Evolutionary conservation across 2,797 vertebrate genomes (phyloP).

Genomic region (Margarornis squamiger): DNA sequence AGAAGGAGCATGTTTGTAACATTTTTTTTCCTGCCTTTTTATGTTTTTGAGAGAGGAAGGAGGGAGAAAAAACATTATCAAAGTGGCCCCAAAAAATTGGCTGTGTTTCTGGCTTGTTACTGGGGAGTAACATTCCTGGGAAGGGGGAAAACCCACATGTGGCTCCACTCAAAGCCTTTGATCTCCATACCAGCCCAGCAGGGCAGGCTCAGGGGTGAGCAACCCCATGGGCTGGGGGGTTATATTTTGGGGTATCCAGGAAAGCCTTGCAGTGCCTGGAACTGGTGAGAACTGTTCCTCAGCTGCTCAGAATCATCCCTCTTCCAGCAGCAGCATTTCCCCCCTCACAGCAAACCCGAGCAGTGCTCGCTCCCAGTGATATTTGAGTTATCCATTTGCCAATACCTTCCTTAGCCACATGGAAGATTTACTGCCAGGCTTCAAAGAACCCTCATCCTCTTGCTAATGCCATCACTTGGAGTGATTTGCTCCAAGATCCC

Average conservation of each 20-base stretch:
- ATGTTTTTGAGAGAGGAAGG: slow-evolving; percentile 1
- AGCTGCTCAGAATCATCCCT: accelerated
- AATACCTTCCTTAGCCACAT: background rate
- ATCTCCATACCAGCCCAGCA: background rate
- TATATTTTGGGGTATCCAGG: background rate
- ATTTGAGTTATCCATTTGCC: background rate
- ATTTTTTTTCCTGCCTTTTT: background rate
- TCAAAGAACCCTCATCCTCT: background rate
- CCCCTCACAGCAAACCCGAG: background rate
- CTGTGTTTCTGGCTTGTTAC: background rate
- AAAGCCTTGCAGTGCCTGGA: background rate
- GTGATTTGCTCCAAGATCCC: background rate
- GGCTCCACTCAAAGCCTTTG: background rate
- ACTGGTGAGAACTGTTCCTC: background rate
- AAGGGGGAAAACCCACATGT: background rate
- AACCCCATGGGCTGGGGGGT: background rate
- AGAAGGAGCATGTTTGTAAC: background rate
- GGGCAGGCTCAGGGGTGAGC: background rate
- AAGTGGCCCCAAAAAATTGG: background rate
- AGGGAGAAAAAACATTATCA: background rate
- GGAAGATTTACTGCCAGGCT: background rate
- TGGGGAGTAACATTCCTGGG: background rate
- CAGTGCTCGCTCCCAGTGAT: accelerated
- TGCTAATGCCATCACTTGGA: background rate
- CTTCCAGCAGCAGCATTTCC: background rate